These are phyloP conservation scores for Mycalesis mineus DNA, from an alignment of 2,888 invertebrate genomes.

Conservation along the genomic window DNA sequence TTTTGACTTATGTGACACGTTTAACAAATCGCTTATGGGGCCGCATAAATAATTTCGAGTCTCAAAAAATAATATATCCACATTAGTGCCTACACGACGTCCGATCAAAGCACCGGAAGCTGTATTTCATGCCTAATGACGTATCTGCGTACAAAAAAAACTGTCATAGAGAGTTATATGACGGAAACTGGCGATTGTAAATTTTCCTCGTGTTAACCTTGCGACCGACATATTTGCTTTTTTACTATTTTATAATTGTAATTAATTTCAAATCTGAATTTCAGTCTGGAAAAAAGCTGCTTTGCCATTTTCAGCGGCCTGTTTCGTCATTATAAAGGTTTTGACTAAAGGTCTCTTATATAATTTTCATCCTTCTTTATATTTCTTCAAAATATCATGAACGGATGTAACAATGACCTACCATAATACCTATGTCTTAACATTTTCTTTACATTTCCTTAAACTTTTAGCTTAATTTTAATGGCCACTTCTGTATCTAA, in stretches of 20 bases:
- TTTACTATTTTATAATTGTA: constrained; percentile 16
- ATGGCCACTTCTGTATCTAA: too few species aligned
- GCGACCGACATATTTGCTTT: constrained; percentile 33
- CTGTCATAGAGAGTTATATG: constrained; percentile 27
- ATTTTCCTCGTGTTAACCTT: constrained; percentile 38
- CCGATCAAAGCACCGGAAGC: constrained; percentile 46
- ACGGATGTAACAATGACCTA: too few species aligned
- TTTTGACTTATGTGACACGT: constrained; percentile 3
- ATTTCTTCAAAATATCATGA: too few species aligned
- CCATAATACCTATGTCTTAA: too few species aligned
- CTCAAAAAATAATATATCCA: constrained; percentile 25
- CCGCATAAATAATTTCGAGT: constrained; percentile 29
- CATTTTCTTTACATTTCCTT: too few species aligned
- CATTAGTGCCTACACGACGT: constrained; percentile 19
- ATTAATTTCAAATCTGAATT: constrained; percentile 15
- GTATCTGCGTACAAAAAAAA: constrained; percentile 27
- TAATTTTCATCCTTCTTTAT: too few species aligned
- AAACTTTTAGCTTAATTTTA: too few species aligned
- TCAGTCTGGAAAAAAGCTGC: neutral
- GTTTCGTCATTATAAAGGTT: too few species aligned
- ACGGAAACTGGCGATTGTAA: constrained; percentile 41
- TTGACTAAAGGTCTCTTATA: too few species aligned
- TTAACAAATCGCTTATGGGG: constrained; percentile 14
- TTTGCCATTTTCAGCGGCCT: too few species aligned
- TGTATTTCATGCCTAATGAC: constrained; percentile 38